These are phyloP conservation scores for Diabrotica undecimpunctata DNA, from an alignment of 1,140 invertebrate species.

Conservation along the genomic window DNA sequence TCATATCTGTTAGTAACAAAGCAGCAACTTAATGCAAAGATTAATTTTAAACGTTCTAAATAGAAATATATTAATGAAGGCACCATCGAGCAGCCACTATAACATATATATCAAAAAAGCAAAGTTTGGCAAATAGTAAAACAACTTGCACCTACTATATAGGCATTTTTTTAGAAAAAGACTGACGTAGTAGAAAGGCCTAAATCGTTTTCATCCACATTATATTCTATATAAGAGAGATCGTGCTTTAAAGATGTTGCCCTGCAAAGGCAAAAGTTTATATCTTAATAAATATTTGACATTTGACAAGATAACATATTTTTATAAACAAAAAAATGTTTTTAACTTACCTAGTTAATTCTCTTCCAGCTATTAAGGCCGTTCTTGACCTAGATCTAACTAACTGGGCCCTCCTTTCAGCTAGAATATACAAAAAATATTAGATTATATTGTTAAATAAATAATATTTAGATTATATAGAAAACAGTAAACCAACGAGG, in stretches of 20 bases:
- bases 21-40: neutral
- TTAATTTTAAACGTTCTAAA: neutral
- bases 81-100: neutral
- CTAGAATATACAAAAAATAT: constrained; percentile 50
- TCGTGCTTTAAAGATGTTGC: constrained; percentile 16
- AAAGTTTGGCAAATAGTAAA: neutral
- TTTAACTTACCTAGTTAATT: constrained; percentile 55
- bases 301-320: neutral
- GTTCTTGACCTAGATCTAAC: constrained; percentile 80
- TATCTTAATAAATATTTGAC: neutral
- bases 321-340: neutral
- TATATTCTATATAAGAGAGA: constrained; percentile 3
- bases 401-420: constrained; percentile 80
- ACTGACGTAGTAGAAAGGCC: constrained; percentile 15
- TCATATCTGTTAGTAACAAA: neutral
- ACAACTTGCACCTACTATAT: neutral
- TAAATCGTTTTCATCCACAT: constrained; percentile 16
- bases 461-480: too few relatives aligned
- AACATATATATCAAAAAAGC: neutral
- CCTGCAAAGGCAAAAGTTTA: constrained; percentile 15
- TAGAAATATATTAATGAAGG: neutral
- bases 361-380: constrained; percentile 62
- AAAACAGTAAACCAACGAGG: too few relatives aligned
- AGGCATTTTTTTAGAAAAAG: constrained; percentile 11
- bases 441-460: too few relatives aligned